Base-by-base conservation (phyloP, 2,113 vertebrate species). In the Cettia cetti region DNA sequence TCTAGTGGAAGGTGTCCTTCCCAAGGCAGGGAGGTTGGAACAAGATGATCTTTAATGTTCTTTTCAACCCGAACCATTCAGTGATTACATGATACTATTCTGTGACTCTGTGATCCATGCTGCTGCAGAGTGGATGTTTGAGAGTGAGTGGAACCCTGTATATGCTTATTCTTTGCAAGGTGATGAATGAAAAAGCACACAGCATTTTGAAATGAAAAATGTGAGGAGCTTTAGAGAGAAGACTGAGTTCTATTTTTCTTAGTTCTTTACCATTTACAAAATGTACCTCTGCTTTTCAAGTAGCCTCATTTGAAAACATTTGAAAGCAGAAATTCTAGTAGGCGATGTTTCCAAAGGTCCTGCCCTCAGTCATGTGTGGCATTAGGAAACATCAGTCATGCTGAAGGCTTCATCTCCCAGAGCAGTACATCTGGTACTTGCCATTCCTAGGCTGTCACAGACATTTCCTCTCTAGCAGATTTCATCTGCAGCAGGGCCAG, bases 361-460 rank as follows among this genome's bases (percentile, higher is more conserved):
- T 82, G 81, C 56, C 47, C 57, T 87, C 33, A 60, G 65, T 91
- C n/a, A 33, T 56, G 60, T 10, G 50, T 90, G 19, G 45, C 72
- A 64, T 65, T 86, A 76, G 81, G 70, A 96, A 92, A 70, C 39
- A 84, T 68, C 85, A 78, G n/a, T 90, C 78, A 60, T 63, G 30
- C 24, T 86, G 61, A 90, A 93, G 33, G 23, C 44, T 91, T 74
- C 60, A 70, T 74, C 45, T 76, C 77, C 44, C 61, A 88, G 53
- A 88, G 57, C 18, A 75, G 31, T 57, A 90, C 2, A 3, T 56
- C 60, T 88, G 52, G 44, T 83, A 91, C 33, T 82, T 92, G 21
- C 49, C 61, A 85, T 95, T 92, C 59, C n/a, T 86, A 57, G 56
- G 35, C 75, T 83, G 70, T 66, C 65, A 94, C 23, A 75, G 87